Percentiles rank a stretch among this genome's conserved stretches.
Evolutionary conservation across 2,113 vertebrate genomes (phyloP).

Genomic region (Anolis carolinensis): DNA sequence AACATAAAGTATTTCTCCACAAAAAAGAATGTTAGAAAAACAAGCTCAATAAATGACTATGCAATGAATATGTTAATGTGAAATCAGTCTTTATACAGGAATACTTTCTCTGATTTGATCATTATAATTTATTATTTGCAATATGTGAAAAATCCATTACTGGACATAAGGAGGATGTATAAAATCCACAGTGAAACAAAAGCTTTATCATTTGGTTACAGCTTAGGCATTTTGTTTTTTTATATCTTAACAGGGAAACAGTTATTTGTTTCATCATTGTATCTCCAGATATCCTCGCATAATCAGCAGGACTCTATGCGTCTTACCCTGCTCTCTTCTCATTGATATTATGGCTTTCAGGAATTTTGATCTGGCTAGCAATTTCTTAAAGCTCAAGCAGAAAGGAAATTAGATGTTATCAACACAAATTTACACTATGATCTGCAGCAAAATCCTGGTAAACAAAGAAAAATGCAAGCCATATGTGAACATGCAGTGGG

Average conservation of each 20-base stretch:
- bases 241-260: background rate
- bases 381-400: background rate
- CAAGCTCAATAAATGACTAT: background rate
- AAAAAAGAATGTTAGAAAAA: background rate
- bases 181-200: background rate
- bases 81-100: background rate
- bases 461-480: background rate
- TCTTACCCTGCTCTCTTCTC: background rate
- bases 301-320: background rate
- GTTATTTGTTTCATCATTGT: background rate
- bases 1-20: background rate
- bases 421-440: background rate
- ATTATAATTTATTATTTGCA: background rate
- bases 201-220: background rate
- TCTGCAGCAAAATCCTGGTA: background rate
- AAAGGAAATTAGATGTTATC: background rate
- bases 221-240: background rate
- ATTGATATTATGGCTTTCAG: background rate
- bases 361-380: background rate
- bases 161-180: background rate
- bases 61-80: background rate
- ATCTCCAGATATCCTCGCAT: background rate
- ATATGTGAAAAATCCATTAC: background rate
- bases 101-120: rapidly evolving
- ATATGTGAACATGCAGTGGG: background rate